Conservation (phyloP, 92 coral and sea anemone species). For the Chrysogorgia sp. region DNA sequence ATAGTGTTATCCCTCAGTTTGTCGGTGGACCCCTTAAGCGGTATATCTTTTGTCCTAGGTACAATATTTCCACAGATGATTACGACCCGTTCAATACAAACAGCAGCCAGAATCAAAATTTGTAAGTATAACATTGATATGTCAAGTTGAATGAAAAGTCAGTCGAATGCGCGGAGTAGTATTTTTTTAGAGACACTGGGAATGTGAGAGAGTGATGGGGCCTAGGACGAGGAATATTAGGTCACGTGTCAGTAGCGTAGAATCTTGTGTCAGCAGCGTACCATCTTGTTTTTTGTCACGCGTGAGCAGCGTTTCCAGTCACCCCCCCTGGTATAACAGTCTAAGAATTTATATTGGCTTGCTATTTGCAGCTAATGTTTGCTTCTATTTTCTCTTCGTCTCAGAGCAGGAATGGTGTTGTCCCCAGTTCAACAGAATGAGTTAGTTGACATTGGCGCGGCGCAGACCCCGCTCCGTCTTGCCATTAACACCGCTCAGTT, state of each 20-base stretch:
- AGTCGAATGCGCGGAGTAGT: neutral
- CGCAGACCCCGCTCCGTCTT: conserved; percentile 74
- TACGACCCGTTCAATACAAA: conserved; percentile 94
- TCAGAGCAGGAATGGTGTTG: conserved; percentile 59
- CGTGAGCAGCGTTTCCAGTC: too few relatives aligned
- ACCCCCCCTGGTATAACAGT: too few relatives aligned
- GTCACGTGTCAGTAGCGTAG: too few relatives aligned
- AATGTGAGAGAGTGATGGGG: too few relatives aligned
- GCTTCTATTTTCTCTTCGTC: conserved; percentile 1
- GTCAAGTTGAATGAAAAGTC: neutral
- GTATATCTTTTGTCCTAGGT: conserved; percentile 60
- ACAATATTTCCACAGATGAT: conserved; percentile 95
- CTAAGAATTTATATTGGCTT: too few relatives aligned
- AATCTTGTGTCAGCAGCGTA: too few relatives aligned
- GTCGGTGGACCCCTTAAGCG: too few relatives aligned
- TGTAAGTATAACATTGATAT: conserved; percentile 73
- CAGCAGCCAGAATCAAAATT: conserved; percentile 75
- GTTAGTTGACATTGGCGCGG: conserved; percentile 85
- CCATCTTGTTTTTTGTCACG: too few relatives aligned
- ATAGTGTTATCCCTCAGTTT: too few relatives aligned
- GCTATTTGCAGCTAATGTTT: too few relatives aligned
- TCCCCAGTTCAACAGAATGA: conserved; percentile 93
- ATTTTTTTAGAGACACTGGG: too few relatives aligned
- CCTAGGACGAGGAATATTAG: too few relatives aligned
- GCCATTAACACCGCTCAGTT: conserved; percentile 98